Evolutionary conservation across 1,140 invertebrate species (phyloP).

Genomic region (Dendroctonus ponderosae): DNA sequence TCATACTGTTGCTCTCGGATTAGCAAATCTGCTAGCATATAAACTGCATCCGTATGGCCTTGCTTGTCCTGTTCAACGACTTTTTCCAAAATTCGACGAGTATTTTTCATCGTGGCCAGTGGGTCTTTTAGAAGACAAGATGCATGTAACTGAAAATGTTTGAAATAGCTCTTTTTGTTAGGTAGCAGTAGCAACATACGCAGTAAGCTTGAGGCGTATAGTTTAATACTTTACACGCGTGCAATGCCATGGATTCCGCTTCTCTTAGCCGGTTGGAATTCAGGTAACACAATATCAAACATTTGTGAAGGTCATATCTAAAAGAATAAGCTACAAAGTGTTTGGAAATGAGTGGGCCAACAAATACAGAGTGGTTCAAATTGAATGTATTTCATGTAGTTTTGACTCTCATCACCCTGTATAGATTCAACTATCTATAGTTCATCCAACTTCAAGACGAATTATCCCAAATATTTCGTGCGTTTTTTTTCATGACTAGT

Average conservation of each 20-base stretch:
- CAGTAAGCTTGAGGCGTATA: slow-evolving; percentile 62
- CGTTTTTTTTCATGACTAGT: too few relatives aligned
- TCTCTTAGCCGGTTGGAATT: slow-evolving; percentile 65
- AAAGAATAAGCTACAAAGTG: slow-evolving; percentile 14
- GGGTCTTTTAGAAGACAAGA: slow-evolving; percentile 70
- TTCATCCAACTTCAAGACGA: too few relatives aligned
- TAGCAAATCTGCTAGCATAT: slow-evolving; percentile 63
- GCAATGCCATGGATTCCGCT: slow-evolving; percentile 66
- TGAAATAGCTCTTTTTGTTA: too few relatives aligned
- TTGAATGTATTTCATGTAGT: too few relatives aligned
- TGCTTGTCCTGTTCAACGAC: slow-evolving; percentile 65
- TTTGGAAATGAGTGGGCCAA: too few relatives aligned
- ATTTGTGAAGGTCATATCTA: slow-evolving; percentile 66
- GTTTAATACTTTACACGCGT: slow-evolving; percentile 68
- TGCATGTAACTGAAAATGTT: slow-evolving; percentile 49
- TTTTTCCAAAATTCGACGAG: slow-evolving; percentile 62
- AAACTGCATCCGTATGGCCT: slow-evolving; percentile 65
- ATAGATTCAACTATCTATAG: too few relatives aligned
- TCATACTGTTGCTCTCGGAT: slow-evolving; percentile 62
- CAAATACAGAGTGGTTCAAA: background rate
- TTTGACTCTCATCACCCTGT: too few relatives aligned
- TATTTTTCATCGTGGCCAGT: slow-evolving; percentile 60
- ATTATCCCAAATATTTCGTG: too few relatives aligned
- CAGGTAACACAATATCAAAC: slow-evolving; percentile 70
- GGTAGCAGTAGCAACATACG: slow-evolving; percentile 26